Evolutionary conservation across 2,113 vertebrate genomes (phyloP), one percentile per base, ranked within the genome.

Genomic region (Pachyramphus minor): DNA sequence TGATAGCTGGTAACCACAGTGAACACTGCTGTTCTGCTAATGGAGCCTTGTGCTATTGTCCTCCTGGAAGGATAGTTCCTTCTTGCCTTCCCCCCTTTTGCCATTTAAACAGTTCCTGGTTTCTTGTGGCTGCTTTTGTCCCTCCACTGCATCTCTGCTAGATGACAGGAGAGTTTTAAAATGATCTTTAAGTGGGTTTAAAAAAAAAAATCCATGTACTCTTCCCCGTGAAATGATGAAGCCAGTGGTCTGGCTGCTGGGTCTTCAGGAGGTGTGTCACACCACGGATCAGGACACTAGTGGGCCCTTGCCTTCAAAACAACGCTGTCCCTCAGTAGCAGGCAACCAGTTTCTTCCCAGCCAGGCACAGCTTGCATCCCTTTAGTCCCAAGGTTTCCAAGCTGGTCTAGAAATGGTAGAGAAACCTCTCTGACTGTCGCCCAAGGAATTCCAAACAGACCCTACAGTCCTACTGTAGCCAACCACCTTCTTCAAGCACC

Each of bases 361-460:
- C 19, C 44, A 68, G 14, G 21, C 49, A 83, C 0, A 1, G 8
- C 14, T 88, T 8, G 0, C 1, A 2, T 18, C 8, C 24, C 41
- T 87, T 64, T 17, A 50, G 31, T 52, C 33, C 58, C 47, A 63
- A 4, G 1, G 2, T 59, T 80, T 63, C 71, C 52, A 68, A 31
- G 27, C 44, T 72, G 49, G 24, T 39, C 35, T 68, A 82, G 35
- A 84, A 95, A 59, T 4, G 3, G 21, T 8, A 47, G 35, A 75
- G 23, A 11, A 55, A 35, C 33, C 27, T 35, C 60, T 84, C 39
- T 30, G 28, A 28, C n/a, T 37, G 27, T 42, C 67, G 72, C 35
- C 42, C 56, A 60, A 50, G 60, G 11, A n/a, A 33, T 35, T 45
- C 24, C 56, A 59, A 78, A 25, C 8, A 35, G 22, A 30, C 6